phyloP scores from a whole-genome alignment of 2,113 vertebrate genomes.

The Heterochromis multidens region DNA sequence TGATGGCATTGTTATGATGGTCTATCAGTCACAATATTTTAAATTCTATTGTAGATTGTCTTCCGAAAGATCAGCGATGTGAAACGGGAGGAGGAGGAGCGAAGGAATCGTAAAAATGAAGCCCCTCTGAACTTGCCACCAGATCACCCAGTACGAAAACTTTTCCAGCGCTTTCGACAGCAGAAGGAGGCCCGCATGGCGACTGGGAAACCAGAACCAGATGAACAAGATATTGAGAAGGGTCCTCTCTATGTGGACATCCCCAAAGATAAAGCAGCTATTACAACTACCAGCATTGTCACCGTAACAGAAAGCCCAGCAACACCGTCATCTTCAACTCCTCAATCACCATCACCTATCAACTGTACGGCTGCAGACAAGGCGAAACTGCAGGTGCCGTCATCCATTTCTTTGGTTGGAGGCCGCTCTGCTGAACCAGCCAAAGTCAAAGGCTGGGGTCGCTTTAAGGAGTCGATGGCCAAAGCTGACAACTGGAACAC shows the following conservation, averaged over 20 bases:
- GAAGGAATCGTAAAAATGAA: constrained; percentile 93
- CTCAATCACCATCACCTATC: constrained; percentile 62
- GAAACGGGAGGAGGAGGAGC: constrained; percentile 95
- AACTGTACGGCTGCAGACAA: constrained; percentile 69
- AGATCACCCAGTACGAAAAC: constrained; percentile 90
- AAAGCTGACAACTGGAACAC: constrained; percentile 91
- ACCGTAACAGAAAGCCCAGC: constrained; percentile 93
- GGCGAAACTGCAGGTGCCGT: constrained; percentile 84
- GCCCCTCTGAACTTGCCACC: constrained; percentile 92
- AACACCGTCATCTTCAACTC: constrained; percentile 79
- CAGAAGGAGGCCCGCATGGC: constrained; percentile 92
- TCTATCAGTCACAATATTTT: background rate
- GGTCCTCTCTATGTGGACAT: constrained; percentile 77
- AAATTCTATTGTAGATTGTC: constrained; percentile 83
- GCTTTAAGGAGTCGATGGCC: constrained; percentile 84
- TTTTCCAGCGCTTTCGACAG: constrained; percentile 96
- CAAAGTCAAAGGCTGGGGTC: constrained; percentile 90
- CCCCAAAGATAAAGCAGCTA: constrained; percentile 58
- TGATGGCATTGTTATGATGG: too few relatives aligned
- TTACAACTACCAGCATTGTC: constrained; percentile 87
- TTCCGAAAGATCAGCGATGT: constrained; percentile 98
- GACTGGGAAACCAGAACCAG: constrained; percentile 67
- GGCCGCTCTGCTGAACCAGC: constrained; percentile 73
- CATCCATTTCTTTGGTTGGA: constrained; percentile 50
- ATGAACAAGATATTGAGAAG: constrained; percentile 86